Evolutionary conservation across 2,888 invertebrate species (phyloP).

Genomic region (Dioctria linearis): DNA sequence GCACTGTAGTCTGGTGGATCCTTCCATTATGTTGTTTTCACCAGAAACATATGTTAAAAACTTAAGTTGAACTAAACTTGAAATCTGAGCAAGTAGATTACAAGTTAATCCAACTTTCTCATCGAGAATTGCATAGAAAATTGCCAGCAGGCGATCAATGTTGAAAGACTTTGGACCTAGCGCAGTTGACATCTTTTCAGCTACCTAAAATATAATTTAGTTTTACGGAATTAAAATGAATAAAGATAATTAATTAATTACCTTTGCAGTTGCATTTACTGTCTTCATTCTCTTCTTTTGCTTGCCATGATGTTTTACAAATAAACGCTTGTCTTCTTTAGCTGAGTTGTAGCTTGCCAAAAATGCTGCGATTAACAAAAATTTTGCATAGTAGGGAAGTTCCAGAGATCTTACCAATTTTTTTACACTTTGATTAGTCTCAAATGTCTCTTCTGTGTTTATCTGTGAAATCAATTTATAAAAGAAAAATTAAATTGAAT

Average conservation of each 20-base stretch:
- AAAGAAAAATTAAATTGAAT: background rate
- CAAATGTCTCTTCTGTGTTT: constrained; percentile 37
- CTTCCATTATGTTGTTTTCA: constrained; percentile 78
- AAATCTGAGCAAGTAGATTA: constrained; percentile 88
- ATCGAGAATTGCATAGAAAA: constrained; percentile 90
- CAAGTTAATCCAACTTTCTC: constrained; percentile 89
- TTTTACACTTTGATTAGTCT: constrained; percentile 69
- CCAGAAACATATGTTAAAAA: constrained; percentile 81
- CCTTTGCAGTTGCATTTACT: constrained; percentile 76
- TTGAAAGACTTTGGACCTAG: constrained; percentile 89
- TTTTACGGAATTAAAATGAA: background rate
- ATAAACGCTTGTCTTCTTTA: constrained; percentile 88
- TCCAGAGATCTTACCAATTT: constrained; percentile 80
- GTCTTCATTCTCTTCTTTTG: constrained; percentile 78
- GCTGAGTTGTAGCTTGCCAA: constrained; percentile 94
- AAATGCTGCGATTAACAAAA: constrained; percentile 89
- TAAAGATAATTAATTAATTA: constrained; percentile 55
- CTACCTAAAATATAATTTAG: constrained; percentile 64
- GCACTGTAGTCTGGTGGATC: constrained; percentile 89
- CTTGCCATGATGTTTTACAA: constrained; percentile 85
- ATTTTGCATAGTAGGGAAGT: constrained; percentile 92
- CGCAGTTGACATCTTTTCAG: constrained; percentile 77
- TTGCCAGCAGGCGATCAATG: constrained; percentile 86
- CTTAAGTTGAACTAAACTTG: constrained; percentile 87
- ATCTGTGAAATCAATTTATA: background rate